These are phyloP conservation scores for Calycopis cecrops DNA, from an alignment of 1,140 invertebrate species.

Conservation along the genomic window DNA sequence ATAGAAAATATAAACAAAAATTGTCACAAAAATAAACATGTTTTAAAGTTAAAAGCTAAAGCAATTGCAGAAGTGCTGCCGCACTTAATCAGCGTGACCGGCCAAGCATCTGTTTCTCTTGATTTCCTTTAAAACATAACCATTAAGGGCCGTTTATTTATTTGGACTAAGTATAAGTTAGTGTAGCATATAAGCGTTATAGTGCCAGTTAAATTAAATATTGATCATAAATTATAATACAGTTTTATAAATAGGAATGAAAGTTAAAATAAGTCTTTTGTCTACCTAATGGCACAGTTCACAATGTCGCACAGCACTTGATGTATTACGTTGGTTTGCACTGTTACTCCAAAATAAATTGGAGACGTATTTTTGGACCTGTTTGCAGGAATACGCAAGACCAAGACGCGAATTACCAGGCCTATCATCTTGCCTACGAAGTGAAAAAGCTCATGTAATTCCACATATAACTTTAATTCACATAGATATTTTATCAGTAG, in stretches of 20 bases:
- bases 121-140: too few species aligned
- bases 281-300: constrained; percentile 24
- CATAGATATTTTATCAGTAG: constrained; percentile 44
- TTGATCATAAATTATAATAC: too few species aligned
- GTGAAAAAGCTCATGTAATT: constrained; percentile 99
- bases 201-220: too few species aligned
- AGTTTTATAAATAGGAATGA: constrained; percentile 11
- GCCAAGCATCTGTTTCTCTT: too few species aligned
- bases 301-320: constrained; percentile 35
- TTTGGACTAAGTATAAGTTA: too few species aligned
- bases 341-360: constrained; percentile 41
- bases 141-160: too few species aligned
- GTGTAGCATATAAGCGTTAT: too few species aligned
- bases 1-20: too few species aligned
- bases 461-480: constrained; percentile 46
- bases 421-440: constrained; percentile 99
- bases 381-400: constrained; percentile 82
- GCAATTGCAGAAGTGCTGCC: too few species aligned
- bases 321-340: constrained; percentile 27
- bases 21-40: too few species aligned
- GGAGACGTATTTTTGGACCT: constrained; percentile 65
- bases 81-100: too few species aligned
- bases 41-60: too few species aligned
- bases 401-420: constrained; percentile 91
- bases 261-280: constrained; percentile 2